A percentile compares a stretch with the other conserved stretches of the same genome.
Evolutionary conservation across 2,113 vertebrate species (phyloP).

Genomic region (Menidia beryllina): DNA sequence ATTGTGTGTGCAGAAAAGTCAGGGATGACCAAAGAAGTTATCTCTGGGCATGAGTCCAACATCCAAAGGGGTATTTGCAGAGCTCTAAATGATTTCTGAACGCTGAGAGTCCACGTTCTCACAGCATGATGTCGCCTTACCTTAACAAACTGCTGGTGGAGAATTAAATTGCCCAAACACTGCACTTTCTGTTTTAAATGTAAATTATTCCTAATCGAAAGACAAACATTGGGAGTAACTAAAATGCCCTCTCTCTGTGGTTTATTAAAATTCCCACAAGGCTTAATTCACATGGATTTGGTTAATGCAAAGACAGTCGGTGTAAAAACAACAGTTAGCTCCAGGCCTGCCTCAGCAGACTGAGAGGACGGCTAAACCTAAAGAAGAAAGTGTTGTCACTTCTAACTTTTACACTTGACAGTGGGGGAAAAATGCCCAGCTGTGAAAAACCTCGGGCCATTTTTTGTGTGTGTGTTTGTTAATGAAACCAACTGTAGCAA

Average conservation of each 20-base stretch:
- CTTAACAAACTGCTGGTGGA: conserved; percentile 13
- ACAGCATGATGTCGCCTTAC: conserved; percentile 3
- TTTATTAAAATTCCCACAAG: conserved; percentile 50
- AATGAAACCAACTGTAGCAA: neutral
- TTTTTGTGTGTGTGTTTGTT: too few species aligned
- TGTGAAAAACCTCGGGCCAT: too few species aligned
- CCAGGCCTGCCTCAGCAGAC: conserved; percentile 29
- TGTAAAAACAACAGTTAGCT: conserved; percentile 52
- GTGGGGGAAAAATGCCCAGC: neutral
- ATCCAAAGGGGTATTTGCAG: conserved; percentile 2
- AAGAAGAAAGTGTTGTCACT: conserved; percentile 26
- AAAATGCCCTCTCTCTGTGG: conserved; percentile 45
- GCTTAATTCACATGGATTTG: conserved; percentile 21
- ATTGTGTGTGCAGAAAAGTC: neutral
- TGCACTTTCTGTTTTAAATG: conserved; percentile 26
- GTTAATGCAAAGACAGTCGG: conserved; percentile 20
- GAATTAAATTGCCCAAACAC: conserved; percentile 12
- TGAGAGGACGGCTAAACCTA: conserved; percentile 28
- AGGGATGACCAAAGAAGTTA: neutral
- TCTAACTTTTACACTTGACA: neutral
- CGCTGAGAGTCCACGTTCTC: conserved; percentile 4
- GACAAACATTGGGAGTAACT: conserved; percentile 42
- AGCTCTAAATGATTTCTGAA: conserved; percentile 1
- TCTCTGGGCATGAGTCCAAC: neutral
- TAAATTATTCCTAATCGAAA: conserved; percentile 24